Base-by-base conservation (phyloP, 2,113 vertebrate genomes). In the Panthera leo region DNA sequence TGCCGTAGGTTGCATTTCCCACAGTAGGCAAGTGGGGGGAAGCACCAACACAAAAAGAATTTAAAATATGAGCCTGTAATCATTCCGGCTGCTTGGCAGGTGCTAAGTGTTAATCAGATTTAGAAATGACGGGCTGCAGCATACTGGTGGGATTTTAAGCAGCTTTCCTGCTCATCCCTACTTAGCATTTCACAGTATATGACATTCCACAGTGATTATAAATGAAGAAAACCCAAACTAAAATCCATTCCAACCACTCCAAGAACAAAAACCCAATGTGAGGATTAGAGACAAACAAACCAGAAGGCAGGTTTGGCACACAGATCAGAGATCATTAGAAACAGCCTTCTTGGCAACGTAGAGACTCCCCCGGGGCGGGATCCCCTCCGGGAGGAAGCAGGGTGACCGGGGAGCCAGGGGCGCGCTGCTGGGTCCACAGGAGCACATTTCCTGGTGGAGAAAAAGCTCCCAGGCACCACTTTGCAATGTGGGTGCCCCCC, bases 61-160 rank as follows among this genome's bases (percentile, higher is more conserved):
- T 55, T 90, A 84, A 94, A 84, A 91, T 71, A 85, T 48, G 85
- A 94, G 94, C 86, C 95, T 83, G 87, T 68, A 73, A 95, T 95
- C 78, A 34, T 67, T 78, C 89, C 86, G 55, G 61, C 89, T 87
- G 92, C 82, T 91, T 94, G 95, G 97, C 94, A 98, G 95, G 93
- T 97, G 96, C 94, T 80, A 51, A 65, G 94, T 97, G 96, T 86
- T 98, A 96, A 98, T 98, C 97, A 98, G 97, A 97, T 98, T 96
- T 95, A 94, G 94, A 89, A 80, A 95, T 45, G 94, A 94, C 55
- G 91, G 93, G 90, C 95, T 96, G 51, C 0, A 82, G 90, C 71
- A 5, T 1, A 80, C 96, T 70, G 73, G 90, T 67, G 85, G 96
- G 97, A 95, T 95, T 96, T 94, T 55, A 95, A 91, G 94, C 95